These are phyloP conservation scores for Latrodectus geometricus DNA, from an alignment of 1,140 invertebrate species.

Conservation along the genomic window DNA sequence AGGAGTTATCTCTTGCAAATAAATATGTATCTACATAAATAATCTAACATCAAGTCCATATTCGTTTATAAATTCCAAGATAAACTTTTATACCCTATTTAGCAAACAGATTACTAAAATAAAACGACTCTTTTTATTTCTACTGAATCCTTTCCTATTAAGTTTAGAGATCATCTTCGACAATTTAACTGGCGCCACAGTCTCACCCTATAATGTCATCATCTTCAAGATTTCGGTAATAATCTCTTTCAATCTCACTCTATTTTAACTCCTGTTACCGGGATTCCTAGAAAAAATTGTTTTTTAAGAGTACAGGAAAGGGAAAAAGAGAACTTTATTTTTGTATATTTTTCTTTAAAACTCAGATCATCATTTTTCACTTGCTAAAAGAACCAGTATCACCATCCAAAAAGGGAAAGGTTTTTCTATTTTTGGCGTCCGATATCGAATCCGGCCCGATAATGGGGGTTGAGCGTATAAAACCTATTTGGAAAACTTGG, in stretches of 20 bases:
- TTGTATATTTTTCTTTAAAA: not conserved
- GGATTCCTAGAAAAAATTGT: not conserved
- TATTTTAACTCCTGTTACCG: constrained; percentile 2
- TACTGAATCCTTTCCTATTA: no score
- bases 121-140: no score
- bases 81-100: no score
- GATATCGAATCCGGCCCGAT: constrained; percentile 26
- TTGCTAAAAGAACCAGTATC: constrained; percentile 8
- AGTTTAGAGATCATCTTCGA: not conserved
- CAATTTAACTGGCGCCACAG: not conserved
- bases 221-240: not conserved
- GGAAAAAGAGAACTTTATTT: not conserved
- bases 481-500: not conserved
- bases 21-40: no score
- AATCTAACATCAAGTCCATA: no score
- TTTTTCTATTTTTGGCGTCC: constrained; percentile 23
- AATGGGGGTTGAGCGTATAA: constrained; percentile 20
- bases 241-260: not conserved
- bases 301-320: not conserved
- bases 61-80: no score
- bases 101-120: no score
- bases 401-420: constrained; percentile 13
- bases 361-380: constrained; percentile 36
- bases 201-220: not conserved
- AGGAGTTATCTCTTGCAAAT: no score